A percentile compares a stretch with the other conserved stretches of the same genome.
Conservation (phyloP, 2,888 invertebrate species). For the Sussaba pulchella region DNA sequence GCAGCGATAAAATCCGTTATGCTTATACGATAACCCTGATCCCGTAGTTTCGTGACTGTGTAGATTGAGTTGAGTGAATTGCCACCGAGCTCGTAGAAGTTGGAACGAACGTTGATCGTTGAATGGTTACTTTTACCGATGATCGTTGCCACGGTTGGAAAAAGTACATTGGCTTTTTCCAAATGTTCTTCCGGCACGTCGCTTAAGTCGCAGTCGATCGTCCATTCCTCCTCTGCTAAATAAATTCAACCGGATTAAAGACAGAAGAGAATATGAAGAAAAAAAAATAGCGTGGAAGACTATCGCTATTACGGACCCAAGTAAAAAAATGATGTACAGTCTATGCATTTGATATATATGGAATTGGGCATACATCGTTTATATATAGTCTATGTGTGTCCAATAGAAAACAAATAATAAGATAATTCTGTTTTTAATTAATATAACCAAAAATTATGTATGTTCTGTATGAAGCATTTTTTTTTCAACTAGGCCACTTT, state of each 20-base stretch:
- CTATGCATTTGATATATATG: too few relatives aligned
- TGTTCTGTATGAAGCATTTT: too few relatives aligned
- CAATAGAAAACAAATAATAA: too few relatives aligned
- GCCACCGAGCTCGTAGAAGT: constrained; percentile 94
- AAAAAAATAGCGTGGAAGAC: too few relatives aligned
- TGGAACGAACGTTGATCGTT: constrained; percentile 87
- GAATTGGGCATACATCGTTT: too few relatives aligned
- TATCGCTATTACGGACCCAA: too few relatives aligned
- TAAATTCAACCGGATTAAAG: constrained; percentile 38
- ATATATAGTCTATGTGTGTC: too few relatives aligned
- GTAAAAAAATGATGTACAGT: too few relatives aligned
- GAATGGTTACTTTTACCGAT: constrained; percentile 88
- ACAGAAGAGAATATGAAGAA: neutral
- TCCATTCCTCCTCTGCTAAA: constrained; percentile 85
- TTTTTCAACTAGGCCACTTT: too few relatives aligned
- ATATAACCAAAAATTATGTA: too few relatives aligned
- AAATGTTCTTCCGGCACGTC: constrained; percentile 87
- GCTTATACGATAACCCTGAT: constrained; percentile 92
- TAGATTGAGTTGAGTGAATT: constrained; percentile 94
- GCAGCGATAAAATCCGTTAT: constrained; percentile 93
- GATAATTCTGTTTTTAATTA: too few relatives aligned
- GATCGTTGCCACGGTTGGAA: constrained; percentile 91
- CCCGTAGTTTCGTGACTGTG: constrained; percentile 91
- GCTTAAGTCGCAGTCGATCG: constrained; percentile 88
- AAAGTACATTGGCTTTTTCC: constrained; percentile 88